Base-by-base conservation (phyloP, 2,797 vertebrate genomes). In the Mycteria americana region DNA sequence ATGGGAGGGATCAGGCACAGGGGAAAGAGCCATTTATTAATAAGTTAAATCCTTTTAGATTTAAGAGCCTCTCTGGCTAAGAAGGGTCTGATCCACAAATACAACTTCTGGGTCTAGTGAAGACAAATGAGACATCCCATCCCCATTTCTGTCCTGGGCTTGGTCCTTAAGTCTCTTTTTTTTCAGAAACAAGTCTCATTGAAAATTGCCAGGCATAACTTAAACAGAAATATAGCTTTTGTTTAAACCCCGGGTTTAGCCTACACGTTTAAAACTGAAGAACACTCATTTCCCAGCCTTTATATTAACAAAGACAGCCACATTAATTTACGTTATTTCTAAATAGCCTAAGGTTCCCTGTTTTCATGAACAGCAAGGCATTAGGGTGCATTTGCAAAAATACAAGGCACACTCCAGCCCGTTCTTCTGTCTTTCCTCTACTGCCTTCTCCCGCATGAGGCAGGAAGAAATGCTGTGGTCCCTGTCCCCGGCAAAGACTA, bases 21-120 rank as follows among this genome's bases (percentile, higher is more conserved):
- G n/a, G 84, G 89, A 92, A 95, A 92, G 39, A 94, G 81, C 60
- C 92, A 83, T 95, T 95, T 96, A 96, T 96, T 97, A 93, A 88
- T 94, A 94, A 88, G 78, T 94, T 89, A 88, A 96, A 96, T 85
- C 74, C 78, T 91, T 95, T 95, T 35, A 85, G 67, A 91, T 87
- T 91, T 81, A 92, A 93, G 48, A 92, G 41, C 67, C 33, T 91
- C 25, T 70, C 53, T 79, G 23, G 6, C 64, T 95, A 87, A 84
- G 91, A 90, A 69, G 39, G 80, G 46, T 91, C 63, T 91, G 74
- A 94, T 85, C 56, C 56, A 93, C 3, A 21, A 88, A 79, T 51
- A 57, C 54, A 87, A 70, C 56, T 83, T 83, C 84, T 53, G 37
- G 8, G 56, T 91, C 81, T 70, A 91, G 89, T 24, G 25, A 57